Percentiles rank a stretch among this genome's conserved stretches.
phyloP scores from a whole-genome alignment of 2,113 vertebrate genomes.

The Xiphorhynchus elegans region DNA sequence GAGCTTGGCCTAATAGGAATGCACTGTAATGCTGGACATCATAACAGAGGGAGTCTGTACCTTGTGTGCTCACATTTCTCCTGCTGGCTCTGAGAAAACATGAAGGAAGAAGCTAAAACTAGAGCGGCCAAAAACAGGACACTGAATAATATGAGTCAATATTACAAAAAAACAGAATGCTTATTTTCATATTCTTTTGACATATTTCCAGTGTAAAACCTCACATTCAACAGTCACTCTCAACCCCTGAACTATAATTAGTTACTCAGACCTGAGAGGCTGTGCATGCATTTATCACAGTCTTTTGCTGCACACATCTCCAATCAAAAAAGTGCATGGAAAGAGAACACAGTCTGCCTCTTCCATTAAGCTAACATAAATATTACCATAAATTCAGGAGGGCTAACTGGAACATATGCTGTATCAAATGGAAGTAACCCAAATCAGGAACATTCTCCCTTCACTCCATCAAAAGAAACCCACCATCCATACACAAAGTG shows the following conservation, averaged over 20 bases:
- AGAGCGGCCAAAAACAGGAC: not conserved
- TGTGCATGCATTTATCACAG: not conserved
- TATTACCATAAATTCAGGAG: not conserved
- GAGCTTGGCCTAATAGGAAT: not conserved
- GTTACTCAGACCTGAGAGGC: not conserved
- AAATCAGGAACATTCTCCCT: not conserved
- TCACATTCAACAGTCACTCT: not conserved
- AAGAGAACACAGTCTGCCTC: not conserved
- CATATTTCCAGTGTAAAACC: not conserved
- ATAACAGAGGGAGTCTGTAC: not conserved
- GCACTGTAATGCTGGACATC: not conserved
- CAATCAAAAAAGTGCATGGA: not conserved
- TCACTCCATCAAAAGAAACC: not conserved
- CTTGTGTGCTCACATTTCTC: not conserved
- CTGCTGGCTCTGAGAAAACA: not conserved
- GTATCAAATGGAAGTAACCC: not conserved
- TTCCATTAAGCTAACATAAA: not conserved
- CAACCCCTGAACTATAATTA: not conserved
- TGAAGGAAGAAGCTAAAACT: not conserved
- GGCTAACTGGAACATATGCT: not conserved
- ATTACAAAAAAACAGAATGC: not conserved
- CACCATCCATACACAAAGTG: not conserved
- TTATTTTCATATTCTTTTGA: not conserved
- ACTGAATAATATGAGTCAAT: not conserved
- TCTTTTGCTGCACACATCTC: not conserved